These are phyloP conservation scores for Tenthredo distinguenda DNA, from an alignment of 2,888 invertebrate species.

Conservation along the genomic window DNA sequence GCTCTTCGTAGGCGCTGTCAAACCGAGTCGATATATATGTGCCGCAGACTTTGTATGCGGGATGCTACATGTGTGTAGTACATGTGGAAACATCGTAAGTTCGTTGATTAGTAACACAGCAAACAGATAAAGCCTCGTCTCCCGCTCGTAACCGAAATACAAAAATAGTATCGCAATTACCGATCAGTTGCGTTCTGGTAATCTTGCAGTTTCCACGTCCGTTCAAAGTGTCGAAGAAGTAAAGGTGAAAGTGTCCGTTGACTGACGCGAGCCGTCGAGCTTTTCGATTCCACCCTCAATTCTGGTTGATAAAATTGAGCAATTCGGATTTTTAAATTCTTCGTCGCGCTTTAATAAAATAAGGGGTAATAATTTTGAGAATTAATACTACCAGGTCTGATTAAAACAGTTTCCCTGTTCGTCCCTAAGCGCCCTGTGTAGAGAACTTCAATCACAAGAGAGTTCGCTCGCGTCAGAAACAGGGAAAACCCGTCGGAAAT, in stretches of 20 bases:
- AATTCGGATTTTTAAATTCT: background rate
- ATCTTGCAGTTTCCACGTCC: constrained; percentile 7
- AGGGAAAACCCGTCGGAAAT: constrained; percentile 22
- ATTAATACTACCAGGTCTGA: background rate
- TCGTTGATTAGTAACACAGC: constrained; percentile 47
- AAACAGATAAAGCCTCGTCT: constrained; percentile 43
- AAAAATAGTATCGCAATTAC: constrained; percentile 29
- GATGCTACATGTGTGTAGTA: background rate
- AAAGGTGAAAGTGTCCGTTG: background rate
- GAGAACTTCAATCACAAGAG: background rate
- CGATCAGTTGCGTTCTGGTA: background rate
- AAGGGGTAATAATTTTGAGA: constrained; percentile 17
- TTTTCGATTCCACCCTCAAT: background rate
- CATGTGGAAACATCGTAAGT: constrained; percentile 24
- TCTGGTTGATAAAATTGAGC: background rate
- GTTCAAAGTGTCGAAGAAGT: background rate
- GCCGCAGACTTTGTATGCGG: constrained; percentile 37
- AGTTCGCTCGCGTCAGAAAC: constrained; percentile 22
- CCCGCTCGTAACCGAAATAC: background rate
- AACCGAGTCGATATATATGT: constrained; percentile 22
- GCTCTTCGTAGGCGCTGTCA: constrained; percentile 16
- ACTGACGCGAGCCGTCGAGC: background rate
- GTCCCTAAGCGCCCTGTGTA: background rate
- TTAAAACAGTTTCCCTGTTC: constrained; percentile 14
- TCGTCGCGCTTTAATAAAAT: background rate